phyloP scores from a whole-genome alignment of 2,113 vertebrate genomes.

The Cynopterus brachyotis region DNA sequence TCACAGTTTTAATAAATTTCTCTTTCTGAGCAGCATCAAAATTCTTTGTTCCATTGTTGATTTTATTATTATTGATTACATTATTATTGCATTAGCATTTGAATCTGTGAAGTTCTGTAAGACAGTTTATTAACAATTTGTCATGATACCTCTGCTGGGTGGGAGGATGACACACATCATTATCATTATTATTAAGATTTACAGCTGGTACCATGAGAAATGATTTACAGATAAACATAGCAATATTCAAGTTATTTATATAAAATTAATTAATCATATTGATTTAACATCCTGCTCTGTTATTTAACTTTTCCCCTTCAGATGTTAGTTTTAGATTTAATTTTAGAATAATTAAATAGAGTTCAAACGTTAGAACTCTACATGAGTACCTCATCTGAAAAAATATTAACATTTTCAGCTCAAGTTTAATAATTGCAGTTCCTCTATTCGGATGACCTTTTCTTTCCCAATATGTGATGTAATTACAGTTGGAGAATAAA shows the following conservation, averaged over 20 bases:
- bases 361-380: constrained; percentile 51
- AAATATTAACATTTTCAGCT: constrained; percentile 66
- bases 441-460: constrained; percentile 58
- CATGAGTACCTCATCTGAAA: constrained; percentile 46
- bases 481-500: constrained; percentile 39
- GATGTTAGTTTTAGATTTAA: constrained; percentile 54
- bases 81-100: constrained; percentile 39
- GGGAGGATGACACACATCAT: constrained; percentile 56
- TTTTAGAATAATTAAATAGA: constrained; percentile 66
- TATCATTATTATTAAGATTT: constrained; percentile 68
- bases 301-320: constrained; percentile 63
- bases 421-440: constrained; percentile 62
- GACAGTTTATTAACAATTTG: constrained; percentile 64
- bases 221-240: constrained; percentile 68
- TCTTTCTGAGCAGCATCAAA: not conserved
- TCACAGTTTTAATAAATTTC: not conserved
- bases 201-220: constrained; percentile 65
- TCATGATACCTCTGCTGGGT: constrained; percentile 46
- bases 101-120: not conserved
- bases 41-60: not conserved
- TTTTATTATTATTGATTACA: constrained; percentile 59
- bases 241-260: constrained; percentile 63
- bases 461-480: constrained; percentile 61
- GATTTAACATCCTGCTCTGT: constrained; percentile 64
- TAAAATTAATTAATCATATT: constrained; percentile 73